Evolutionary conservation across 2,113 vertebrate species (phyloP), one percentile per base, ranked within the genome.

Genomic region (Verasper variegatus): DNA sequence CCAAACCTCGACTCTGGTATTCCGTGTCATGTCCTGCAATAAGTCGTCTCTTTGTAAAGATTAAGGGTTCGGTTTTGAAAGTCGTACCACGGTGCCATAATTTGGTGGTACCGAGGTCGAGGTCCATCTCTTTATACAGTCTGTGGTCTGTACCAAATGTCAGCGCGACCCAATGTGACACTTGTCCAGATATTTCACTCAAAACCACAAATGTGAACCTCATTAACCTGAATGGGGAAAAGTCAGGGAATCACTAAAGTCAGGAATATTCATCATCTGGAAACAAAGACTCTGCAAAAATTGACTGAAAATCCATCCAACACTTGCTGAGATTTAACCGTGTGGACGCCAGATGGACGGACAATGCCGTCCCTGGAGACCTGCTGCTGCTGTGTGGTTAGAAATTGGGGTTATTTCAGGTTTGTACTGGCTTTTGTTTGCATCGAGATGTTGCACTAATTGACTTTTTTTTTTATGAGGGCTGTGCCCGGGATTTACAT

Each of bases 401-500:
- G 31, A 31, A 31, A 31, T 31, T 7, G 31, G 31, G 31, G 8
- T n/a, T 47, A 47, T 56, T 72, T 51, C 17, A 35, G 59, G 42
- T 55, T 55, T 54, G n/a, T n/a, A 18, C 24, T 26, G n/a, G 20
- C 51, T 76, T 37, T 64, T 35, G 49, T 40, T 40, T 12, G 11
- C 40, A 24, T 42, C 68, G 31, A 15, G n/a, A 26, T 68, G 60
- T 42, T 72, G 24, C 57, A 65, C 18, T 15, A n/a, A 69, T 17
- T 0, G 5, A 66, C 20, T 56, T 52, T 49, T 49, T 18, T 14
- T 1, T 14, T 5, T 49, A 14, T 18, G 10, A 23, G 21, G 3
- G 47, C 82, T 68, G 15, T 68, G 49, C 37, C 37, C 52, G 47
- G 59, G 54, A 82, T 75, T 73, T 63, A 74, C 37, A 31, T 45